Base-by-base conservation (phyloP, 2,113 vertebrate species). In the Mohoua ochrocephala region DNA sequence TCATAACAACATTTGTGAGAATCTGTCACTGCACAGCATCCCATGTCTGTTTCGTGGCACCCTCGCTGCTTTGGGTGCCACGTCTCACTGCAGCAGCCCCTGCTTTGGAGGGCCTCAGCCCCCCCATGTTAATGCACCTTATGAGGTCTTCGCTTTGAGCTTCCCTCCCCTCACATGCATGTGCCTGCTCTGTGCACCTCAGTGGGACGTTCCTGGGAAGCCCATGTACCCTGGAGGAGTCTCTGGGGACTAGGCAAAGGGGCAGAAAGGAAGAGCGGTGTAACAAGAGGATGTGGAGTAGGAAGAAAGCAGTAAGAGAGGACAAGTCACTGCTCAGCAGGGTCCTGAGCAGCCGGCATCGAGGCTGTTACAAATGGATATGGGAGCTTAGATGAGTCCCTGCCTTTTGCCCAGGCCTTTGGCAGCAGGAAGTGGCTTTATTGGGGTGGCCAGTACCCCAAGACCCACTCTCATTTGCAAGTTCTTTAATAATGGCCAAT, bases 151-250 rank as follows among this genome's bases (percentile, higher is more conserved):
- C 60, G 41, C 63, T 59, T 65, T 52, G 35, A 69, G 13, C 21
- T 64, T 44, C n/a, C 24, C 27, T 39, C 41, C 10, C 13, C 7
- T 57, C 27, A 24, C 0, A 0, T 12, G 4, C 2, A 1, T 22
- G 35, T 33, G 4, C 26, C 26, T 71, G 30, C n/a, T 52, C 18
- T 6, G 4, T 74, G 49, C 37, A 5, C 8, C 59, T 52, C 42
- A 27, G 39, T 13, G 37, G 39, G 57, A 21, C 52, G 12, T 11
- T 61, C 17, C 77, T 74, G 63, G 30, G 67, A 26, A 68, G 47
- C 13, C 35, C 11, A 1, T 1, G 8, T 44, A 42, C 19, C 13
- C 13, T 89, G 53, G 30, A 33, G 27, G 35, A 91, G 57, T 8
- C 24, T 11, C 24, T 68, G 35, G n/a, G 11, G 19, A 39, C 9